Evolutionary conservation across 2,888 invertebrate species (phyloP).

Genomic region (Fragum whitleyi): DNA sequence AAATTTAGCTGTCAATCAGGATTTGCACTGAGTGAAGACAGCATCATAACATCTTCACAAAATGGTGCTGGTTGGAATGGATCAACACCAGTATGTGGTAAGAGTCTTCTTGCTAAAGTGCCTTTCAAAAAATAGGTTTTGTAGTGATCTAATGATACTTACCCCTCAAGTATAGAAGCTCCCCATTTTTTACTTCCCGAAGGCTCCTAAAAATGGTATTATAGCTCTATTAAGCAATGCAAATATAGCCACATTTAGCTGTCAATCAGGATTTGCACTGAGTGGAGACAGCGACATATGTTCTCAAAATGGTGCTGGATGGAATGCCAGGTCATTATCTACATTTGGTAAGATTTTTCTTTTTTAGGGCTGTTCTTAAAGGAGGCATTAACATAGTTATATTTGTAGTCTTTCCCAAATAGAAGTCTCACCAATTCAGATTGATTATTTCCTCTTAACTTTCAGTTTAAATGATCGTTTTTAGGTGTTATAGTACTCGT

Average conservation of each 20-base stretch:
- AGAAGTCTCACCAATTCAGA: no score
- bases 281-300: slow-evolving; percentile 40
- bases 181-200: slow-evolving; percentile 45
- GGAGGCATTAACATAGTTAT: no score
- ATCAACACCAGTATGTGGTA: slow-evolving; percentile 52
- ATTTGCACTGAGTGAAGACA: slow-evolving; percentile 42
- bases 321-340: slow-evolving; percentile 45
- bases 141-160: no score
- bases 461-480: no score
- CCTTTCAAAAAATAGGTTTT: no score
- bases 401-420: no score
- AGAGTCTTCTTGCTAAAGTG: no score
- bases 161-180: no score
- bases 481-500: no score
- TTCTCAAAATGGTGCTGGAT: slow-evolving; percentile 41
- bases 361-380: no score
- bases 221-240: slow-evolving; percentile 36
- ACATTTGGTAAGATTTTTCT: slow-evolving; percentile 41
- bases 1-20: slow-evolving; percentile 38
- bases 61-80: slow-evolving; percentile 54
- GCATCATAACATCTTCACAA: slow-evolving; percentile 29
- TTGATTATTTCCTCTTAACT: no score
- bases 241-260: slow-evolving; percentile 28
- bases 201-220: slow-evolving; percentile 41
- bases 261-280: slow-evolving; percentile 45